A percentile compares a stretch with the other conserved stretches of the same genome.
Evolutionary conservation across 2,113 vertebrate species (phyloP).

Genomic region (Crotophaga sulcirostris): DNA sequence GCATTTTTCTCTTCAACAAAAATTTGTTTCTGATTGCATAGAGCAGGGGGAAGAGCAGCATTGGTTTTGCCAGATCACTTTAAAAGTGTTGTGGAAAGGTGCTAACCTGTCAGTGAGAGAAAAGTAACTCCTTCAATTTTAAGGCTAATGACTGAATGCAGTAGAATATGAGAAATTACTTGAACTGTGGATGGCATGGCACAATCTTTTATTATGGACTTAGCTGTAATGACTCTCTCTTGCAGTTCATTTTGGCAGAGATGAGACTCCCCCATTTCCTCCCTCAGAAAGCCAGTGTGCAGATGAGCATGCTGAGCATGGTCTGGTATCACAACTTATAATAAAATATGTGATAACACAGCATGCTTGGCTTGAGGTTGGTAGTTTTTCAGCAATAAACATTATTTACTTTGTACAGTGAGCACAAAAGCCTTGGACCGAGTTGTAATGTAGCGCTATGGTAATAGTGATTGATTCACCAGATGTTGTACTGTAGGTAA

Average conservation of each 20-base stretch:
- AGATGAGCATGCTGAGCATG: background rate
- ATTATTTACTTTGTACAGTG: constrained; percentile 16
- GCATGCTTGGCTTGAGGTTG: background rate
- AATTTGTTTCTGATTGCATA: background rate
- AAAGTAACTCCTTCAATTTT: background rate
- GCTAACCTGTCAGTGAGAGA: background rate
- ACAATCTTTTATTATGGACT: background rate
- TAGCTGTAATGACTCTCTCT: background rate
- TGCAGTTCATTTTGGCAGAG: background rate
- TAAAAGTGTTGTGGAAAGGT: background rate
- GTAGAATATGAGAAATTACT: background rate
- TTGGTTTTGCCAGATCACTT: background rate
- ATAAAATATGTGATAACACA: background rate
- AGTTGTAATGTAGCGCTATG: background rate
- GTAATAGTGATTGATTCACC: background rate
- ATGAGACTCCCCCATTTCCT: background rate
- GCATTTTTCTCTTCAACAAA: background rate
- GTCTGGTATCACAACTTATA: background rate
- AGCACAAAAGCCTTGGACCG: constrained; percentile 2
- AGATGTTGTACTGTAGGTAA: background rate
- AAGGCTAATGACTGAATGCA: background rate
- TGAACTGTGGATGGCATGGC: background rate
- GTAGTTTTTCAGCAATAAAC: constrained; percentile 6
- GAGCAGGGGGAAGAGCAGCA: background rate
- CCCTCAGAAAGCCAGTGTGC: background rate